Base-by-base conservation (phyloP, 2,113 vertebrate genomes). In the Potamarius usumacintae region DNA sequence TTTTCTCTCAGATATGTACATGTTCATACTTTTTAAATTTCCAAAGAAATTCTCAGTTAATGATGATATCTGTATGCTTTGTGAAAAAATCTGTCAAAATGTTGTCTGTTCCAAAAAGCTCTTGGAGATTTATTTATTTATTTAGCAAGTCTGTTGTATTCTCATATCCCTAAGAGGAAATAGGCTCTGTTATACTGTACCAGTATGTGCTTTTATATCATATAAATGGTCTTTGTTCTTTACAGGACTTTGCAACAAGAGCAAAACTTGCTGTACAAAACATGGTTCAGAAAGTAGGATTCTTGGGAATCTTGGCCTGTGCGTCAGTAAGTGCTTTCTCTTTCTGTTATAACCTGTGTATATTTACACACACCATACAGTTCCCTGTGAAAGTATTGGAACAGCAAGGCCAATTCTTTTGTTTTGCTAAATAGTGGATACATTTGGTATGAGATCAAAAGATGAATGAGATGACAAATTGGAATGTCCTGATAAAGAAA, bases 201-300 rank as follows among this genome's bases (percentile, higher is more conserved):
- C 2, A 22, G 10, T 50, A 76, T 57, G 22, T 84, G 8, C 27
- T 34, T 58, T 71, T 67, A 17, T 83, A 34, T 53, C 60, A 63
- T 63, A 15, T 15, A 15, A 30, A 69, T 69, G 27, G 4, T 82
- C 0, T 80, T 50, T 58, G 30, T 87, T 89, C 52, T 90, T 94
- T 90, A 60, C 88, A 99, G 97, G 98, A 98, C 71, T 97, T 99
- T 93, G 96, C 96, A 82, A 97, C 98, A 78, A 96, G 98, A 92
- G 97, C 97, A 0, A 99, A 98, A 82, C 88, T 98, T 90, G 97
- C 97, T 1, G 95, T 99, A 87, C 98, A 99, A 94, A 98, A 98
- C 71, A 96, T 99, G 93, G 97, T 99, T 74, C 98, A 99, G 94
- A 99, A 95, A 94, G 97, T 99, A 55, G 98, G 98, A n/a, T 99